Evolutionary conservation across 2,113 vertebrate species (phyloP), one percentile per base, ranked within the genome.

Genomic region (Rhabdomys dilectus): DNA sequence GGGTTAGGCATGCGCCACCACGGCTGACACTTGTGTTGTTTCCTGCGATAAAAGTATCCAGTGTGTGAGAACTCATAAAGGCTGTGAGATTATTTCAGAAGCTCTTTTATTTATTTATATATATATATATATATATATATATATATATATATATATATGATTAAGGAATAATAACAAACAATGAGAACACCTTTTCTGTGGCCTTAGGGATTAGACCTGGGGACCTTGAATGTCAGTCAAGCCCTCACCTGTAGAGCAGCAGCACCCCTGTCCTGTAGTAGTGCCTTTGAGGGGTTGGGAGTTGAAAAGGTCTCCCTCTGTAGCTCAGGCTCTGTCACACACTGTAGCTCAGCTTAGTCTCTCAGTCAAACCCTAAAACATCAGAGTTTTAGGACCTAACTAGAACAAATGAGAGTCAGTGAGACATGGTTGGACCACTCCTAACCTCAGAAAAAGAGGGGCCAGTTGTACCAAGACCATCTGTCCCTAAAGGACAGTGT

Each of bases 381-480:
- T 56, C 15, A 78, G 36, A 10, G 19, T 87, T 86, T 68, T 92
- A 77, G 45, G 70, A 53, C 31, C 39, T 91, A 56, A 29, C 82
- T 29, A n/a, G 29, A 77, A 81, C 76, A 45, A 75, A 78, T 77
- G 19, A 39, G 17, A 91, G 62, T 88, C 31, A 56, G 60, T 64
- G 51, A 91, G 78, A 73, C 58, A 70, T 75, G 29, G 39, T n/a
- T 87, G 53, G 45, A 58, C 26, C n/a, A 17, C 17, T 60, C 39
- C 87, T 92, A 60, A 88, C 64, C 36, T 88, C 9, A 89, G 82
- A 73, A 96, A 56, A 89, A 19, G 58, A 88, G 31, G 16, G 51
- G 2, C 76, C 78, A 31, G 13, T 80, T 78, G 4, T 56, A 36
- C 26, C 15, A n/a, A 90, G n/a, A 62, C 53, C 82, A 1, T 93